Percentiles rank a stretch among this genome's conserved stretches.
Evolutionary conservation across 30 jellyfish, hydroid and myxozoan species (phyloP).

Genomic region (Hydractinia echinata): DNA sequence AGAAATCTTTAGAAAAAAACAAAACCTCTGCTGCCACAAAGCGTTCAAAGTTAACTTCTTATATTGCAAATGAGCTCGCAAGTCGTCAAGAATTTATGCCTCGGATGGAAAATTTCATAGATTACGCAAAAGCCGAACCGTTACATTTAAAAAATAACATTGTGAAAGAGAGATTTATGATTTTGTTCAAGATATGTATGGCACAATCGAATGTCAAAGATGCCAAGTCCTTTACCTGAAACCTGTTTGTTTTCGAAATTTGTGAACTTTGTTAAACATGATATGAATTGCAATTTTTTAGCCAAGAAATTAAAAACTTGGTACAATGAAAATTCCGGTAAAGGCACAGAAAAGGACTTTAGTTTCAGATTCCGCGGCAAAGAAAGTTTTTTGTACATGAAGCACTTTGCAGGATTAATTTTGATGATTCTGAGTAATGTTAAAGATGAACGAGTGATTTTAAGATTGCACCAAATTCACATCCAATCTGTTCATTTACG

Average conservation of each 20-base stretch:
- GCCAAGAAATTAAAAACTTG: conserved; percentile 4
- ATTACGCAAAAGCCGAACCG: neutral
- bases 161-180: neutral
- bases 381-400: conserved; percentile 6
- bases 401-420: neutral
- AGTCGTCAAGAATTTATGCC: neutral
- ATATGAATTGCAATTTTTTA: neutral
- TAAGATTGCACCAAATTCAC: neutral
- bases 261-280: neutral
- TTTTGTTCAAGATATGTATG: neutral
- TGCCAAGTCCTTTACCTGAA: neutral
- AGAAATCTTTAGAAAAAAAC: neutral
- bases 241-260: neutral
- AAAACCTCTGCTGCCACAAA: no score
- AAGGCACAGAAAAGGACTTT: neutral
- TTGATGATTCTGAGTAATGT: neutral
- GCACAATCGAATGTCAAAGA: neutral
- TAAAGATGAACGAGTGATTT: neutral
- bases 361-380: neutral
- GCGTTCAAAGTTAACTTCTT: no score
- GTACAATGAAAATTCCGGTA: neutral
- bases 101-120: neutral
- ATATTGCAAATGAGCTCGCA: neutral
- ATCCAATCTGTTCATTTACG: neutral
- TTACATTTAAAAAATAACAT: neutral